Evolutionary conservation across 2,113 vertebrate genomes (phyloP).

Genomic region (Anarhynchus alexandrinus): DNA sequence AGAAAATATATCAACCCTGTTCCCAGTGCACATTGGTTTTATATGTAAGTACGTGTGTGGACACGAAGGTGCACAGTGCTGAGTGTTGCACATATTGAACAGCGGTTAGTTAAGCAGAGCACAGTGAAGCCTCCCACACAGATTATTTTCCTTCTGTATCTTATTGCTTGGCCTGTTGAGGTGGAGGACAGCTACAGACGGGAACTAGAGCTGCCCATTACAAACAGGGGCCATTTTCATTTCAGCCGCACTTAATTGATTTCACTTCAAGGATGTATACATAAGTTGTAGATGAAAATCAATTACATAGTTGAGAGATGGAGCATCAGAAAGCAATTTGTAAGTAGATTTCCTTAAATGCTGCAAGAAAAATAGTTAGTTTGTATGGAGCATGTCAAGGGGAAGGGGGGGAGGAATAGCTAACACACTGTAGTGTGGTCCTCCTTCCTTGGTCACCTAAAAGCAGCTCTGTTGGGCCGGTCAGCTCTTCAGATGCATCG

Average conservation of each 20-base stretch:
- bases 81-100: neutral
- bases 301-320: neutral
- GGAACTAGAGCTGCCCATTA: neutral
- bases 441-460: neutral
- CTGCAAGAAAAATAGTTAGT: neutral
- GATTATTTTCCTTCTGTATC: neutral
- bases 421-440: neutral
- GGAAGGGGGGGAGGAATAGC: neutral
- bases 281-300: neutral
- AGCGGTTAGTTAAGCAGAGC: neutral
- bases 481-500: neutral
- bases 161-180: neutral
- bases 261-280: neutral
- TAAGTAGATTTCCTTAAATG: neutral
- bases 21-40: neutral
- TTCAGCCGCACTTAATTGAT: neutral
- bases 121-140: neutral
- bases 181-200: neutral
- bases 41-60: rapidly evolving
- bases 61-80: neutral
- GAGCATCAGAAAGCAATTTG: neutral
- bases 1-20: neutral
- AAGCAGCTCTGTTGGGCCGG: neutral
- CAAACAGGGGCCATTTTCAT: neutral
- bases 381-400: neutral